Evolutionary conservation across 2,888 invertebrate genomes (phyloP).

Genomic region (Chloroclystis v-ata): DNA sequence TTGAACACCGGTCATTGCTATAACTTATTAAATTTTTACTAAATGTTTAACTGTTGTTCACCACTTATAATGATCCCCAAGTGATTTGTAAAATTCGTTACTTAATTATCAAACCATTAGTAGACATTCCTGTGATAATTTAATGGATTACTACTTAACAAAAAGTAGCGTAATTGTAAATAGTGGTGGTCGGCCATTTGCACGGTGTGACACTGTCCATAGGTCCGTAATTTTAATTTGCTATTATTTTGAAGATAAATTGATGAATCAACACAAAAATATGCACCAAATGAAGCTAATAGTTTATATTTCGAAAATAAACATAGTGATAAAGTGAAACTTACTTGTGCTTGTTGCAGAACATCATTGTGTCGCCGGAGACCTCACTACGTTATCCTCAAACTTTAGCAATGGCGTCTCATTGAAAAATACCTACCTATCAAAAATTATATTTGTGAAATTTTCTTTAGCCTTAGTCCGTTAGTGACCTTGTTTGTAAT

Average conservation of each 20-base stretch:
- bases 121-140: constrained; percentile 37
- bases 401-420: constrained; percentile 75
- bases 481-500: constrained; percentile 36
- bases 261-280: constrained; percentile 63
- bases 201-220: constrained; percentile 82
- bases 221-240: constrained; percentile 75
- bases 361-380: constrained; percentile 73
- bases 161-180: constrained; percentile 72
- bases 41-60: constrained; percentile 18
- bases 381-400: constrained; percentile 67
- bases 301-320: constrained; percentile 42
- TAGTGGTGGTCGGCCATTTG: constrained; percentile 86
- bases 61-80: constrained; percentile 19
- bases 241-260: constrained; percentile 64
- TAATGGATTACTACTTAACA: constrained; percentile 39
- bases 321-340: constrained; percentile 65
- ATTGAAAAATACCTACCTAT: constrained; percentile 60
- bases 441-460: constrained; percentile 48
- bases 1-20: constrained; percentile 41
- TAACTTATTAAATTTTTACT: constrained; percentile 42
- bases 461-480: constrained; percentile 40
- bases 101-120: constrained; percentile 43
- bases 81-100: constrained; percentile 42
- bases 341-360: constrained; percentile 76
- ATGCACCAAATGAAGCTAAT: constrained; percentile 58